Percentiles rank a stretch among this genome's conserved stretches.
Evolutionary conservation across 2,888 invertebrate species (phyloP).

Genomic region (Synanthedon vespiformis): DNA sequence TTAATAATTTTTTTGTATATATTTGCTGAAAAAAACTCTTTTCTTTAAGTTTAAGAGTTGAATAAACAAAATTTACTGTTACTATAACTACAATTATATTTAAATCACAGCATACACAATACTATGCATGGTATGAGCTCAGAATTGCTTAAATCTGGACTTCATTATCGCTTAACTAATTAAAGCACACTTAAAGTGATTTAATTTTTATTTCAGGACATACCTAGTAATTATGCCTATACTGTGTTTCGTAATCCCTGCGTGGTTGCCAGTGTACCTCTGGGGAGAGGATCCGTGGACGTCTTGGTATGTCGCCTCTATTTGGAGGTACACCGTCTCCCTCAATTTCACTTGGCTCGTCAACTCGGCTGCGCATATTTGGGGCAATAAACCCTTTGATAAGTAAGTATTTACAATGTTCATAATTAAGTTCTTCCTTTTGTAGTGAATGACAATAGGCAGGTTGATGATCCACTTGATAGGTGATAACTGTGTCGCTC

Average conservation of each 20-base stretch:
- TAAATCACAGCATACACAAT: no score
- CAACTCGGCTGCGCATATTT: constrained; percentile 93
- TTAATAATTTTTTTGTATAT: background rate
- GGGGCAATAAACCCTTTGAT: constrained; percentile 92
- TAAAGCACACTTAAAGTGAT: background rate
- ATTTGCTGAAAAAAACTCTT: background rate
- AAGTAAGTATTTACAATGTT: constrained; percentile 60
- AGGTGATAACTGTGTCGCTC: no score
- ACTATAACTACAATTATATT: no score
- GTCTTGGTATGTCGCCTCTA: constrained; percentile 81
- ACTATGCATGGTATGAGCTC: no score
- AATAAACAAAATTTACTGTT: no score
- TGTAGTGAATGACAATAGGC: no score
- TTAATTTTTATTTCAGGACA: constrained; percentile 62
- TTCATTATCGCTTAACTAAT: no score
- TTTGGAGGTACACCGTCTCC: constrained; percentile 81
- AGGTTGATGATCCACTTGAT: no score
- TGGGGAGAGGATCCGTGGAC: constrained; percentile 81
- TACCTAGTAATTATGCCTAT: constrained; percentile 83
- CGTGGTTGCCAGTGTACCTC: constrained; percentile 78
- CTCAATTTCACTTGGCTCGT: constrained; percentile 93
- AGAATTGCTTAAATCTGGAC: no score
- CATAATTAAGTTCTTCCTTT: background rate
- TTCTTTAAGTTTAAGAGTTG: no score
- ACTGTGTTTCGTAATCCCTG: constrained; percentile 84